A percentile compares a stretch with the other conserved stretches of the same genome.
Evolutionary conservation across 2,888 invertebrate species (phyloP).

Genomic region (Ellobium chinense): DNA sequence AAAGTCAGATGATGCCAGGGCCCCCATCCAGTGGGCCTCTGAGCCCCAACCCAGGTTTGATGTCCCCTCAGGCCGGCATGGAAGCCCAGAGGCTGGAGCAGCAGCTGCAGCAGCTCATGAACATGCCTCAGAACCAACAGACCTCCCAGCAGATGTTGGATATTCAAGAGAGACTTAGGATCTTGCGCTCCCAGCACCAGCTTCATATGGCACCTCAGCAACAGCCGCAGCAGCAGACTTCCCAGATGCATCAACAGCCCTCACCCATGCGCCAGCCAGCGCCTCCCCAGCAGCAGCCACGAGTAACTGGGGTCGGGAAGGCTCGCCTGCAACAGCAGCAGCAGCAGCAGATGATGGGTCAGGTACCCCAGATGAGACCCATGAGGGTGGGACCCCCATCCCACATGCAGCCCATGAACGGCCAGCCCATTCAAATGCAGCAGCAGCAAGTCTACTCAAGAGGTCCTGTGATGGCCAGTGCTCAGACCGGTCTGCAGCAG

Average conservation of each 20-base stretch:
- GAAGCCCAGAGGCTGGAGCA: slow-evolving; percentile 71
- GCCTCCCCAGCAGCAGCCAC: slow-evolving; percentile 52
- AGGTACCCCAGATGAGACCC: slow-evolving; percentile 52
- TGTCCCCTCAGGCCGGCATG: slow-evolving; percentile 39
- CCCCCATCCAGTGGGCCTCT: slow-evolving; percentile 52
- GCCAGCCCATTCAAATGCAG: slow-evolving; percentile 41
- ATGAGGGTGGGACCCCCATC: slow-evolving; percentile 31
- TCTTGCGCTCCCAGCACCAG: slow-evolving; percentile 71
- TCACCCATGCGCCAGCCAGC: slow-evolving; percentile 28
- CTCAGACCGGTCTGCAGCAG: slow-evolving; percentile 50
- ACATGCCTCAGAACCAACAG: slow-evolving; percentile 73
- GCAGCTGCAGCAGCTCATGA: slow-evolving; percentile 73
- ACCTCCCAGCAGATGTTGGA: slow-evolving; percentile 75
- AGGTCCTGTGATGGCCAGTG: slow-evolving; percentile 28
- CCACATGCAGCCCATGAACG: slow-evolving; percentile 41
- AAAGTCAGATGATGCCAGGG: slow-evolving; percentile 1
- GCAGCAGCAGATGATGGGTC: slow-evolving; percentile 49
- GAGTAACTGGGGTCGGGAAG: slow-evolving; percentile 19
- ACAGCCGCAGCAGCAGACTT: slow-evolving; percentile 53
- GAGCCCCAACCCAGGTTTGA: slow-evolving; percentile 57
- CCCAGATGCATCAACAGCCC: slow-evolving; percentile 24
- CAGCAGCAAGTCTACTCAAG: slow-evolving; percentile 43
- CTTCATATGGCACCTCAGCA: slow-evolving; percentile 64
- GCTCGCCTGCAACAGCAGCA: slow-evolving; percentile 39
- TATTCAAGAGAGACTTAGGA: slow-evolving; percentile 71